Evolutionary conservation across 2,888 invertebrate genomes (phyloP).

Genomic region (Drosophila kuntzei): DNA sequence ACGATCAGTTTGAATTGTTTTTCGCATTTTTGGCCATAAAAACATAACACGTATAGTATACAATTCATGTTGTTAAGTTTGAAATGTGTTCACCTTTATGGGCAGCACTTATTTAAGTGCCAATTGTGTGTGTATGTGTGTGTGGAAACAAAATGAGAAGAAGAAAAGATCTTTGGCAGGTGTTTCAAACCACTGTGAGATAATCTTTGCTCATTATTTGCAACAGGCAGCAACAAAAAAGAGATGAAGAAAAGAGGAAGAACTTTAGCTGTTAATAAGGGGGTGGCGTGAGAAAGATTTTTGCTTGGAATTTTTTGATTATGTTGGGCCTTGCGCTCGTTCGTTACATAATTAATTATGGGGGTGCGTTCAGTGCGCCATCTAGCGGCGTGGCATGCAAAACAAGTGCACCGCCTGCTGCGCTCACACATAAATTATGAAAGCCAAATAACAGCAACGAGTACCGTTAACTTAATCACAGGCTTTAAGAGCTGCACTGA

Average conservation of each 20-base stretch:
- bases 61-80: constrained; percentile 16
- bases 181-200: constrained; percentile 55
- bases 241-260: constrained; percentile 2
- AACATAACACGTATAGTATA: background rate
- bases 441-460: constrained; percentile 61
- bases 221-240: constrained; percentile 27
- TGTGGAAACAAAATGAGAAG: constrained; percentile 1
- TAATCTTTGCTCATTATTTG: constrained; percentile 77
- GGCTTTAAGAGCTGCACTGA: constrained; percentile 60
- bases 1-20: constrained; percentile 2
- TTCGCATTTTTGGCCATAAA: constrained; percentile 17
- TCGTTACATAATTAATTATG: constrained; percentile 77
- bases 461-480: constrained; percentile 75
- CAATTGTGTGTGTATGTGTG: constrained; percentile 24
- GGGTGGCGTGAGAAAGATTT: constrained; percentile 69
- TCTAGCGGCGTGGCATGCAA: constrained; percentile 61
- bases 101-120: constrained; percentile 39
- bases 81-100: constrained; percentile 41
- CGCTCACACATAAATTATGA: constrained; percentile 76
- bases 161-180: constrained; percentile 28
- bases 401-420: constrained; percentile 69
- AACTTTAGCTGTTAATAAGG: constrained; percentile 67
- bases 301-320: constrained; percentile 31
- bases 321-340: constrained; percentile 38
- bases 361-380: constrained; percentile 50